These are phyloP conservation scores for Tyto alba DNA, from an alignment of 2,113 vertebrate species.

Conservation along the genomic window DNA sequence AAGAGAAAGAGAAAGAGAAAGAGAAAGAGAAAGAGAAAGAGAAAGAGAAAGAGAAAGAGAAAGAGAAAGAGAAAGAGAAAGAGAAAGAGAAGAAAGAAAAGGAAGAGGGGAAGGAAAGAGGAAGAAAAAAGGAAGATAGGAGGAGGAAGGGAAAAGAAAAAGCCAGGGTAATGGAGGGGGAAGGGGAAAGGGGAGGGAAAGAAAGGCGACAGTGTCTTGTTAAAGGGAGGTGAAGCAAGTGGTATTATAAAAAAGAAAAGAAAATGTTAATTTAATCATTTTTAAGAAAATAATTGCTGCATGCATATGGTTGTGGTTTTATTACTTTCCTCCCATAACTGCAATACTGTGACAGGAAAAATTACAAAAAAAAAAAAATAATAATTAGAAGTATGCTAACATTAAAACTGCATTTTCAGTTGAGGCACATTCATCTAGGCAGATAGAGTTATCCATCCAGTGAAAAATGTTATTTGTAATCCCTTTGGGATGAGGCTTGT, in stretches of 20 bases:
- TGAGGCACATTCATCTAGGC: not conserved
- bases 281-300: not conserved
- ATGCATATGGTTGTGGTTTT: not conserved
- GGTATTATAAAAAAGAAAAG: not conserved
- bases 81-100: rapidly evolving
- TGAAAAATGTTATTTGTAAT: not conserved
- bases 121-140: too few relatives aligned
- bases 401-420: not conserved
- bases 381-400: not conserved
- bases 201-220: not conserved
- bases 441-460: not conserved
- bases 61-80: rapidly evolving
- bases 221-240: not conserved
- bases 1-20: not conserved
- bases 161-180: too few relatives aligned
- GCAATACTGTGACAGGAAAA: not conserved
- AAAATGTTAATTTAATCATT: not conserved
- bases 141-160: rapidly evolving
- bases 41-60: rapidly evolving
- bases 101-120: rapidly evolving
- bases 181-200: not conserved
- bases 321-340: not conserved
- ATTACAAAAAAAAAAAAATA: not conserved
- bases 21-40: rapidly evolving
- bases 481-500: not conserved